These are phyloP conservation scores for Acanthococcus lagerstroemiae DNA, from an alignment of 2,888 invertebrate genomes.

Conservation along the genomic window DNA sequence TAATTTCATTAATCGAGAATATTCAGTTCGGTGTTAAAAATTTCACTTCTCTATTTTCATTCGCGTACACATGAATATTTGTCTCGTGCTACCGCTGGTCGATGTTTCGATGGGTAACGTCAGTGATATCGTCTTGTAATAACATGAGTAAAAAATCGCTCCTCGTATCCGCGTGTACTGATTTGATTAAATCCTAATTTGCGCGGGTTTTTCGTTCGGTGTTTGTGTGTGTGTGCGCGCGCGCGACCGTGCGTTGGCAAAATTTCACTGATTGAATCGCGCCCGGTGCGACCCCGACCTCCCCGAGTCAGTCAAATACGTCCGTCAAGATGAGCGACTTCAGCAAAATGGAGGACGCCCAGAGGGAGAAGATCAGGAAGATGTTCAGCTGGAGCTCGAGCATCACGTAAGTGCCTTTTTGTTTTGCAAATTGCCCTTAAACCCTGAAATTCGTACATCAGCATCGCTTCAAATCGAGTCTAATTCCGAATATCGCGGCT, in stretches of 20 bases:
- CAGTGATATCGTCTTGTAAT: neutral
- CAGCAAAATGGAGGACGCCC: slow-evolving; percentile 30
- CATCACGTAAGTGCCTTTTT: slow-evolving; percentile 34
- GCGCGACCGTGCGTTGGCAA: neutral
- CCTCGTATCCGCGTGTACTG: slow-evolving; percentile 6
- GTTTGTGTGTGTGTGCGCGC: neutral
- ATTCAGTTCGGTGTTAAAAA: neutral
- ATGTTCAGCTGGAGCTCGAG: slow-evolving; percentile 56
- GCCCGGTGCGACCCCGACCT: too few relatives aligned
- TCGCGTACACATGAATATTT: too few relatives aligned
- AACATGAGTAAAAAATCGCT: slow-evolving; percentile 16
- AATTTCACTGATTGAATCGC: too few relatives aligned
- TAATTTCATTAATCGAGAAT: neutral
- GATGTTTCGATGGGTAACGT: too few relatives aligned
- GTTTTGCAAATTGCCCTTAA: too few relatives aligned
- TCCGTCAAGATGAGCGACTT: slow-evolving; percentile 21
- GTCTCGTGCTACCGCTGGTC: too few relatives aligned
- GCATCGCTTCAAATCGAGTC: too few relatives aligned
- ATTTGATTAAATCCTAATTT: slow-evolving; percentile 17
- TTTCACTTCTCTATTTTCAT: too few relatives aligned
- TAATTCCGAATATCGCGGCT: too few relatives aligned
- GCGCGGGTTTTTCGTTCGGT: neutral
- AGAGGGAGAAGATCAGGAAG: slow-evolving; percentile 47
- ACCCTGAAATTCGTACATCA: too few relatives aligned
- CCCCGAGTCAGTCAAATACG: too few relatives aligned